These are phyloP conservation scores for Ligdia adustata DNA, from an alignment of 2,888 invertebrate genomes.

Conservation along the genomic window DNA sequence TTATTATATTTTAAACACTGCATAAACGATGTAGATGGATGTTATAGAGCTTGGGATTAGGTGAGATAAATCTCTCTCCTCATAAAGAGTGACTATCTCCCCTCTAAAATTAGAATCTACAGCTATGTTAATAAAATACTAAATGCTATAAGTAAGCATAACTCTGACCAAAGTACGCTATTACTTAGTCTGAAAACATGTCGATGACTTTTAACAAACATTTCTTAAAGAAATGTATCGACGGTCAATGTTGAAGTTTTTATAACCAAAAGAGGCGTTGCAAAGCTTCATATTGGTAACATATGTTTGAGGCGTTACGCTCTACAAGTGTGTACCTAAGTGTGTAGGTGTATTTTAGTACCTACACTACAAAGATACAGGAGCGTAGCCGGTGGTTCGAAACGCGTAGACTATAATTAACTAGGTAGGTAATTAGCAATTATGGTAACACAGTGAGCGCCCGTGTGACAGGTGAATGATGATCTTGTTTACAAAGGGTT, in stretches of 20 bases:
- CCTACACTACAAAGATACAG: background rate
- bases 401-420: constrained; percentile 14
- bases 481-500: constrained; percentile 23
- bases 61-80: constrained; percentile 8
- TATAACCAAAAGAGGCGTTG: constrained; percentile 1
- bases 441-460: constrained; percentile 2
- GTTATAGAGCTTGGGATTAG: constrained; percentile 13
- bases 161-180: constrained; percentile 4
- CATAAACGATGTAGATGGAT: constrained; percentile 14
- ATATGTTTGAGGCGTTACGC: constrained; percentile 9
- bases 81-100: background rate
- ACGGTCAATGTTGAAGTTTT: constrained; percentile 11
- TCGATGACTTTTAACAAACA: constrained; percentile 6
- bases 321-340: background rate
- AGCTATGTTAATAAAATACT: constrained; percentile 19
- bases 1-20: constrained; percentile 9
- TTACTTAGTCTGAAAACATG: background rate
- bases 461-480: constrained; percentile 23
- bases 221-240: constrained; percentile 3
- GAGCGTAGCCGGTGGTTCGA: background rate
- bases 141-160: no score
- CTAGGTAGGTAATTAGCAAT: constrained; percentile 10
- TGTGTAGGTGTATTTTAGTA: background rate
- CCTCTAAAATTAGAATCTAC: constrained; percentile 17
- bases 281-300: constrained; percentile 11